A percentile compares a stretch with the other conserved stretches of the same genome.
phyloP scores from a whole-genome alignment of 2,888 invertebrate genomes.

The Drosophila multiciliata region DNA sequence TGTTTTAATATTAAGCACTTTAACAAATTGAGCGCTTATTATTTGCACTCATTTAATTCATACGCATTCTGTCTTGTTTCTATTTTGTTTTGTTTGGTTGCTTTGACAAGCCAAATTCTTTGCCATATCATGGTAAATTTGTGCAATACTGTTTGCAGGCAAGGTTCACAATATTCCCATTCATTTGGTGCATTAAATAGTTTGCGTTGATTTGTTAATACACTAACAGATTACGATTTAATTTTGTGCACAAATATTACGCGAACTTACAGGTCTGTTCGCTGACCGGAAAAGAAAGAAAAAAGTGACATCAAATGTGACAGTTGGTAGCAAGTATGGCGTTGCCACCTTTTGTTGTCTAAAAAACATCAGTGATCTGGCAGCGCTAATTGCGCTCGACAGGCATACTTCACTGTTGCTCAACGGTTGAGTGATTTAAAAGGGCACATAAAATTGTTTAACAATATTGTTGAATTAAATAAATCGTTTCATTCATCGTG shows the following conservation, averaged over 20 bases:
- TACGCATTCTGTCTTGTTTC: background rate
- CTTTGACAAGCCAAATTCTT: slow-evolving; percentile 8
- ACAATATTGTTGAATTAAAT: background rate
- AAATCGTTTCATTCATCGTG: background rate
- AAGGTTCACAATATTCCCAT: slow-evolving; percentile 19
- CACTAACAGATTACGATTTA: slow-evolving; percentile 68
- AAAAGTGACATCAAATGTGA: slow-evolving; percentile 73
- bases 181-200: slow-evolving; percentile 14
- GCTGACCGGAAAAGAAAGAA: slow-evolving; percentile 85
- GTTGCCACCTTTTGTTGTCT: slow-evolving; percentile 39
- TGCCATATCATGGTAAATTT: background rate
- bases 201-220: slow-evolving; percentile 53
- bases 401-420: slow-evolving; percentile 4
- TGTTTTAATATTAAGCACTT: slow-evolving; percentile 18
- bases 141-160: slow-evolving; percentile 28
- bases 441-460: background rate
- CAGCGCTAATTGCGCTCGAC: background rate
- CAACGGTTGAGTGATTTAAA: slow-evolving; percentile 12
- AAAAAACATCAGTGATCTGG: slow-evolving; percentile 8
- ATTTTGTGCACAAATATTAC: slow-evolving; percentile 47
- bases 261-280: slow-evolving; percentile 84
- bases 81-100: slow-evolving; percentile 49
- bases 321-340: slow-evolving; percentile 49
- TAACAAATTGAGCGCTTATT: slow-evolving; percentile 1
- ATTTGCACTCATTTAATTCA: background rate